Base-by-base conservation (phyloP, 2,797 vertebrate genomes). In the Coregonus sp. region DNA sequence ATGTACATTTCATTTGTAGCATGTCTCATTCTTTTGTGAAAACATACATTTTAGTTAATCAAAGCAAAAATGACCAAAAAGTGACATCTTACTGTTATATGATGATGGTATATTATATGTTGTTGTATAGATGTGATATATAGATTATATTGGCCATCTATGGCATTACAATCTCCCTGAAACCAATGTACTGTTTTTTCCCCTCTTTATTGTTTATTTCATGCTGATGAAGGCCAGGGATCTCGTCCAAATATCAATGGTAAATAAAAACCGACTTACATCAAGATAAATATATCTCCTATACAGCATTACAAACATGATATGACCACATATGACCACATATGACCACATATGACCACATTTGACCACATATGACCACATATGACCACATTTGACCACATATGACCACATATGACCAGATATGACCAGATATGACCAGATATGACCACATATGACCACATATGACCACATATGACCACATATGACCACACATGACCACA, bases 191-290 rank as follows among this genome's bases (percentile, higher is more conserved):
- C 91, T 92, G 83, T 91, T 91, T 90, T 85, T 90, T 85, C 89
- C 85, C 85, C 88, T 92, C 91, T 86, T 69, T 92, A 90, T 89
- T 91, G 87, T 92, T 47, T 89, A 90, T 89, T 89, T 93, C 90
- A 89, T 90, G 91, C 92, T 91, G 93, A 93, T 93, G 93, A 94
- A 94, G 93, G 92, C 91, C 91, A 90, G 91, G 88, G 92, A 93
- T 93, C 91, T 93, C 92, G 90, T 93, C 89, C 92, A 93, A 91
- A 92, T 93, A 91, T 93, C 93, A 86, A 93, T 94, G 93, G 93
- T 94, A 94, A 93, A 91, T 94, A 92, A 92, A 90, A 86, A 90
- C 83, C 84, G 84, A 79, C 83, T 87, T 87, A 76, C 89, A 84
- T 90, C 80, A 69, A 83, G 90, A 80, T 85, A 89, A 83, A 63